Evolutionary conservation across 2,797 vertebrate genomes (phyloP).

Genomic region (Antrozous pallidus): DNA sequence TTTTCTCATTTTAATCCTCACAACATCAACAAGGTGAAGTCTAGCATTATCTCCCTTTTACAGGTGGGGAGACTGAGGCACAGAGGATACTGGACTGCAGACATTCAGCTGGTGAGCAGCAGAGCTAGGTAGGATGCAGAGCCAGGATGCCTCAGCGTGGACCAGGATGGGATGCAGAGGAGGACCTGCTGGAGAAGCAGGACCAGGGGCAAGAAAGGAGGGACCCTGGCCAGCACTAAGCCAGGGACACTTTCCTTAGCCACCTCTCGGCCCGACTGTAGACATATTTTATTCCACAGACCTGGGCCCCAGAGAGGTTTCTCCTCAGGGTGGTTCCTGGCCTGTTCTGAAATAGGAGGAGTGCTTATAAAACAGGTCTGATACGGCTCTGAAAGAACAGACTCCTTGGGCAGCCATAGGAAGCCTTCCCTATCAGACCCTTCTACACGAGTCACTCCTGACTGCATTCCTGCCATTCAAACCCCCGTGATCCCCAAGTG

Average conservation of each 20-base stretch:
- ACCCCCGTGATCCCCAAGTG: background rate
- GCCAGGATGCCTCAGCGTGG: accelerated
- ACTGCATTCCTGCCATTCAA: background rate
- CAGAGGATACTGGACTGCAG: background rate
- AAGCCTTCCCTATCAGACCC: background rate
- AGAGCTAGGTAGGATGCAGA: background rate
- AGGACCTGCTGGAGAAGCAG: background rate
- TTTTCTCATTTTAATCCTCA: background rate
- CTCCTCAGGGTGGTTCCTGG: background rate
- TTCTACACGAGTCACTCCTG: background rate
- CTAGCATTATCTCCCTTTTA: background rate
- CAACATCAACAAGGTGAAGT: background rate
- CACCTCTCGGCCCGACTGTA: too few species aligned
- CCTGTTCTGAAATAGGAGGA: background rate
- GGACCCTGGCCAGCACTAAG: background rate
- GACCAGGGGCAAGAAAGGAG: background rate
- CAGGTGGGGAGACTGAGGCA: background rate
- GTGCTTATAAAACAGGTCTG: background rate
- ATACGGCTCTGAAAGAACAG: background rate
- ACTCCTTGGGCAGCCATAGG: too few species aligned
- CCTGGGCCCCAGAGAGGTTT: background rate
- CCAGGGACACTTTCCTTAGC: background rate
- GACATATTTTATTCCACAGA: background rate
- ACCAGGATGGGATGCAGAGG: background rate
- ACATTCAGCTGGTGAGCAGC: background rate